Evolutionary conservation across 2,797 vertebrate genomes (phyloP).

Genomic region (Miichthys miiuy): DNA sequence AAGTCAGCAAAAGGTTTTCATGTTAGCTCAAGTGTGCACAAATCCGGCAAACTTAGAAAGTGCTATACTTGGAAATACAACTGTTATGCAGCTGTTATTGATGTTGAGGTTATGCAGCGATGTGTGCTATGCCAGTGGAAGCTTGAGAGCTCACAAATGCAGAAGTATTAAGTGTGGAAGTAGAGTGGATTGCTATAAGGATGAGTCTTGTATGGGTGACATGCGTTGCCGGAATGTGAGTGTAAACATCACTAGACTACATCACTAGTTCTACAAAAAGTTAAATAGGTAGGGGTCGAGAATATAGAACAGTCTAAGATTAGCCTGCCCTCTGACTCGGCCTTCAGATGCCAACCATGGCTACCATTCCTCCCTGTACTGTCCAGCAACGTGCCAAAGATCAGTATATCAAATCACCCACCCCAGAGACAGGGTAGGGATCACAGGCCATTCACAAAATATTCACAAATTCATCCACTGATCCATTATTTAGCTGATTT

Average conservation of each 20-base stretch:
- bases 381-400: slow-evolving; percentile 63
- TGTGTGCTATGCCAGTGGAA: slow-evolving; percentile 10
- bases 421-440: slow-evolving; percentile 41
- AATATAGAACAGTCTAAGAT: slow-evolving; percentile 80
- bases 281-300: slow-evolving; percentile 56
- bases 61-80: slow-evolving; percentile 48
- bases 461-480: slow-evolving; percentile 24
- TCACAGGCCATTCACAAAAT: slow-evolving; percentile 55
- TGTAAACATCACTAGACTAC: slow-evolving; percentile 62
- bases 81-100: slow-evolving; percentile 63
- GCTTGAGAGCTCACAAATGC: slow-evolving; percentile 10
- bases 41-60: slow-evolving; percentile 37
- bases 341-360: slow-evolving; percentile 75
- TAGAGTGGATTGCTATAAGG: slow-evolving; percentile 1
- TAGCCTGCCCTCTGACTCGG: slow-evolving; percentile 76
- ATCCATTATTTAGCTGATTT: background rate
- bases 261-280: slow-evolving; percentile 55
- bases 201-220: slow-evolving; percentile 44
- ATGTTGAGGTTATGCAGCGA: slow-evolving; percentile 51
- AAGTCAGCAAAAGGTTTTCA: slow-evolving; percentile 13
- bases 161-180: slow-evolving; percentile 36
- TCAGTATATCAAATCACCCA: slow-evolving; percentile 50
- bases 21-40: slow-evolving; percentile 1
- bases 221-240: slow-evolving; percentile 56
- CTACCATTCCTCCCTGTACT: slow-evolving; percentile 73